Percentiles rank a stretch among this genome's conserved stretches.
phyloP scores from a whole-genome alignment of 2,113 vertebrate genomes.

The Nycticryphes semicollaris region DNA sequence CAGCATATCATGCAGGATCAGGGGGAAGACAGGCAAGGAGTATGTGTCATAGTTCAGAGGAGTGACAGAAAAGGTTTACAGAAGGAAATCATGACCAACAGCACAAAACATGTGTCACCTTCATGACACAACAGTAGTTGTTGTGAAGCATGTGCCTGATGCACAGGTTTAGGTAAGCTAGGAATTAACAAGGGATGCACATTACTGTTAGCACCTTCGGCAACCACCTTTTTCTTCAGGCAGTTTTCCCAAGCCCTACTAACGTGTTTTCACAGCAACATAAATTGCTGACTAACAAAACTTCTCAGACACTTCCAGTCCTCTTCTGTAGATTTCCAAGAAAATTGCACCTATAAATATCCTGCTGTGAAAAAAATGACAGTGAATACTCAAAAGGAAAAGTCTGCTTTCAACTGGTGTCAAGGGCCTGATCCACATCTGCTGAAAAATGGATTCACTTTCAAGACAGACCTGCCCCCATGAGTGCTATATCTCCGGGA shows the following conservation, averaged over 20 bases:
- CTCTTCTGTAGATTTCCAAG: not conserved
- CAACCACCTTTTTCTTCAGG: not conserved
- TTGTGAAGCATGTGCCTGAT: not conserved
- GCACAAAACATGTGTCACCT: not conserved
- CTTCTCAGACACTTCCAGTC: not conserved
- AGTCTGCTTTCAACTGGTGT: not conserved
- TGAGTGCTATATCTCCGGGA: not conserved
- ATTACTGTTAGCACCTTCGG: not conserved
- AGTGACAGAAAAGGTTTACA: not conserved
- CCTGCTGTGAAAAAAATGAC: not conserved
- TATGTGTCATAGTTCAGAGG: not conserved
- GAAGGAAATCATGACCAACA: not conserved
- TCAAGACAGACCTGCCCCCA: not conserved
- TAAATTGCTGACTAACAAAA: slow-evolving; percentile 13
- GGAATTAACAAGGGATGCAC: not conserved
- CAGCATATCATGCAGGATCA: not conserved
- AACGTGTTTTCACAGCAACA: not conserved
- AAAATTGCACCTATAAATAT: not conserved
- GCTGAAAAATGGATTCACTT: not conserved
- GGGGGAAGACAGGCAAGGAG: not conserved
- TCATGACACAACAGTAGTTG: not conserved
- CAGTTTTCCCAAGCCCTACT: not conserved
- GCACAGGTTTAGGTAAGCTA: not conserved
- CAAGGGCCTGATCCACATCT: not conserved
- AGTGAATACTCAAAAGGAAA: not conserved